A percentile compares a stretch with the other conserved stretches of the same genome.
These are phyloP conservation scores for Nipponacmea schrenckii DNA, from an alignment of 2,888 invertebrate genomes.

Conservation along the genomic window DNA sequence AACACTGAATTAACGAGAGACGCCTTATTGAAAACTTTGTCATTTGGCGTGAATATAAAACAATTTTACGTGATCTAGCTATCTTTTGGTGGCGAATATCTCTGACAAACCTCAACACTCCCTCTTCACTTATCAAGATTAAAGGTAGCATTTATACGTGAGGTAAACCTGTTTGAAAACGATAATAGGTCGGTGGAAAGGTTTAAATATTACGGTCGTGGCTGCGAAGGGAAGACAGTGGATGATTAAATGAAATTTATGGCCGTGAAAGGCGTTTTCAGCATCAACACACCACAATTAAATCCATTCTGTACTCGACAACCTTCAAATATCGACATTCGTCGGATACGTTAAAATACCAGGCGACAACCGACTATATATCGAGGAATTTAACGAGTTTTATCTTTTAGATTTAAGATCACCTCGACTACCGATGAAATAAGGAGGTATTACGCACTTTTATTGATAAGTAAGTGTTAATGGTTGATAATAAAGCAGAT, in stretches of 20 bases:
- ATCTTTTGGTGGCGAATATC: slow-evolving; percentile 6
- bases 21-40: slow-evolving; percentile 4
- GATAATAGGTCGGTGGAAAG: neutral
- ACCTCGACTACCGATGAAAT: neutral
- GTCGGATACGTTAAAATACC: too few species aligned
- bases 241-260: neutral
- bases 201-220: neutral
- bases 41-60: slow-evolving; percentile 8
- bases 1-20: slow-evolving; percentile 4
- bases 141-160: slow-evolving; percentile 4
- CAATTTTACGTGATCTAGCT: slow-evolving; percentile 7
- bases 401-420: too few species aligned
- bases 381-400: too few species aligned
- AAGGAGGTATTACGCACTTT: neutral
- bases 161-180: neutral
- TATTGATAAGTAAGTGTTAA: slow-evolving; percentile 5
- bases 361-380: too few species aligned
- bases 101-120: slow-evolving; percentile 7
- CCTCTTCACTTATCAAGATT: slow-evolving; percentile 2
- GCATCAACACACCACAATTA: neutral
- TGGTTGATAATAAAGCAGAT: neutral
- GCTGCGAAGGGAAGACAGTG: neutral
- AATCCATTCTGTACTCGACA: too few species aligned
- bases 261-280: neutral
- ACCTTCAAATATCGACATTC: too few species aligned